Evolutionary conservation across 2,797 vertebrate genomes (phyloP).

Genomic region (Mormyrops attenuatus): DNA sequence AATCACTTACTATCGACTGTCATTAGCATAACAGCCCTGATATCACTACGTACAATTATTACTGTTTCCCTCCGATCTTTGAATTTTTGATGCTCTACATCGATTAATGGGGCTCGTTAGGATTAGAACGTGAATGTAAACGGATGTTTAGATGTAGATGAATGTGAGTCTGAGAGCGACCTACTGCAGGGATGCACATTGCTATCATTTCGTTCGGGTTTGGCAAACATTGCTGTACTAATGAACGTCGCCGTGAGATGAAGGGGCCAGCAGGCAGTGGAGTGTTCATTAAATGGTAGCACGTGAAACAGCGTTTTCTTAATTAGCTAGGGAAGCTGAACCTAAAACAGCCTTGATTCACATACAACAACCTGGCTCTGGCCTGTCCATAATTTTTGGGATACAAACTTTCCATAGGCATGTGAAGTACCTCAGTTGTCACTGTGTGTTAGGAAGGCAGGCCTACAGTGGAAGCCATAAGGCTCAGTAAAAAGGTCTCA

Average conservation of each 20-base stretch:
- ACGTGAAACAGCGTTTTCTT: background rate
- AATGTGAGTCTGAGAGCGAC: background rate
- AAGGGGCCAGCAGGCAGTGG: background rate
- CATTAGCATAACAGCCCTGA: background rate
- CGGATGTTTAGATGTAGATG: background rate
- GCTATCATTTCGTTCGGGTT: background rate
- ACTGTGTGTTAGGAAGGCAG: background rate
- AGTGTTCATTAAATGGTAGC: background rate
- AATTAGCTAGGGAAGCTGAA: background rate
- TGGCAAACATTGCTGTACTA: background rate
- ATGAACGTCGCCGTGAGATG: background rate
- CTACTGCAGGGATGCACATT: background rate
- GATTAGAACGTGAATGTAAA: background rate
- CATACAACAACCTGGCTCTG: background rate
- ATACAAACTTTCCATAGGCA: background rate
- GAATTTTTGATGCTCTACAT: background rate
- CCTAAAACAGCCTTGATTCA: background rate
- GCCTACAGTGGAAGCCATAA: background rate
- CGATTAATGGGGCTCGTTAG: background rate
- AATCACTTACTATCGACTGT: background rate
- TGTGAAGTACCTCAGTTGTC: background rate
- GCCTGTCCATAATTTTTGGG: background rate
- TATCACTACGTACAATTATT: background rate
- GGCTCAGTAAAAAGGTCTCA: background rate
- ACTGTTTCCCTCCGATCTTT: background rate